Base-by-base conservation (phyloP, 2,888 invertebrate genomes). In the Cheilosia vulpina region DNA sequence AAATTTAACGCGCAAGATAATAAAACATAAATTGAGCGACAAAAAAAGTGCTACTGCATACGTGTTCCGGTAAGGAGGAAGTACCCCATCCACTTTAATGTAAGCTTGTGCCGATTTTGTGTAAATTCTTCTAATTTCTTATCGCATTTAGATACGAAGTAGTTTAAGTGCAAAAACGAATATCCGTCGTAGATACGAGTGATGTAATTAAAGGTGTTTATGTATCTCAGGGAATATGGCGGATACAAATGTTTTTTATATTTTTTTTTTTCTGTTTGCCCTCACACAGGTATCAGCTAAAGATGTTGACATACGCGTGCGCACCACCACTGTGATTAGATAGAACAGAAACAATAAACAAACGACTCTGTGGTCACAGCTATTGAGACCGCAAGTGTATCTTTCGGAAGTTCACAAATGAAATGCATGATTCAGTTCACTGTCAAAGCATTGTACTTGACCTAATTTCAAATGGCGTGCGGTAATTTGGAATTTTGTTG, bases 371-470 rank as follows among this genome's bases (percentile, higher is more conserved):
- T 41, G 43, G 38, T 24, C 34, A 53, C 53, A 52, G 7, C 2
- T 17, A 24, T 41, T 27, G 41, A n/a, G 38, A 6, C 7, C 45
- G 17, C 6, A 45, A n/a, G 7, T 57, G 34, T 58, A 24, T 71
- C 60, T 60, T 50, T 27, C 24, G 41, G 27, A 52, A 58, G 45
- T 47, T 34, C 58, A 58, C 7, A 27, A 50, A 47, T 45, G 6
- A 58, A 71, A 58, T 60, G 2, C 9, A 13, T 27, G 17, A 60
- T 72, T 62, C 43, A 53, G 43, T 62, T 72, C 62, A 72, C 15
- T 62, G 43, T 24, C 15, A 41, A 31, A 27, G 31, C 41, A 43
- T 52, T 52, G 52, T n/a, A 52, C 52, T 72, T 72, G 52, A 72
- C 72, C 72, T 72, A 27, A 60, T 53, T 72, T 52, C 13, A 27